phyloP scores from a whole-genome alignment of 2,888 invertebrate genomes.

The Calameuta idolon region DNA sequence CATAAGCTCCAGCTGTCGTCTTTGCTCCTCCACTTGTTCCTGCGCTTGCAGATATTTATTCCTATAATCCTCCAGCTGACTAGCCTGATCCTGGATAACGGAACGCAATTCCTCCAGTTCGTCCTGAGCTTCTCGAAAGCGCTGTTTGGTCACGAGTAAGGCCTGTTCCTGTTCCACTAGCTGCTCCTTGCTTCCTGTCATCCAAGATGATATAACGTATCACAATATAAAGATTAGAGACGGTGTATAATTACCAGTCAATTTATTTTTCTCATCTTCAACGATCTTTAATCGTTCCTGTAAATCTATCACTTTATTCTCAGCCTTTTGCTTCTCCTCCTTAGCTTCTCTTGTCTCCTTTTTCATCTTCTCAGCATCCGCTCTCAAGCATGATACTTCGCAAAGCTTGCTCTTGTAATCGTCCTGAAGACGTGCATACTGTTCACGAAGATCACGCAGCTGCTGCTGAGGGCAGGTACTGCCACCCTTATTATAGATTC shows the following conservation, averaged over 20 bases:
- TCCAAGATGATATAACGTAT: slow-evolving; percentile 12
- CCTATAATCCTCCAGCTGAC: slow-evolving; percentile 77
- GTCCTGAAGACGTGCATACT: slow-evolving; percentile 75
- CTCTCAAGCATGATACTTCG: slow-evolving; percentile 72
- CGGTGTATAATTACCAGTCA: slow-evolving; percentile 40
- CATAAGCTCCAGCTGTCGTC: slow-evolving; percentile 77
- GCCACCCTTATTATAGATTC: slow-evolving; percentile 37
- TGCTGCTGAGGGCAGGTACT: slow-evolving; percentile 68
- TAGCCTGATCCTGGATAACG: slow-evolving; percentile 75
- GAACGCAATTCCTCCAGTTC: slow-evolving; percentile 72
- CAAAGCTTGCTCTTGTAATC: slow-evolving; percentile 77
- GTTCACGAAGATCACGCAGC: slow-evolving; percentile 72
- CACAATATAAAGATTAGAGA: background rate
- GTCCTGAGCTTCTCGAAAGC: slow-evolving; percentile 72
- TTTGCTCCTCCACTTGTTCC: slow-evolving; percentile 78
- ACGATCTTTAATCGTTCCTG: slow-evolving; percentile 69
- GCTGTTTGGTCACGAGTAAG: slow-evolving; percentile 69
- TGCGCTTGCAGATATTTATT: slow-evolving; percentile 76
- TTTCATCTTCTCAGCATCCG: slow-evolving; percentile 69
- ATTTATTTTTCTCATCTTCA: slow-evolving; percentile 63
- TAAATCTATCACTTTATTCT: slow-evolving; percentile 72
- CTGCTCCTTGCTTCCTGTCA: slow-evolving; percentile 72
- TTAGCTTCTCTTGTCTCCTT: slow-evolving; percentile 63
- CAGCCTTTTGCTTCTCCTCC: slow-evolving; percentile 70
- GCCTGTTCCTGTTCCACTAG: slow-evolving; percentile 74